phyloP scores from a whole-genome alignment of 2,888 invertebrate genomes.

The Drosophila mulleri region DNA sequence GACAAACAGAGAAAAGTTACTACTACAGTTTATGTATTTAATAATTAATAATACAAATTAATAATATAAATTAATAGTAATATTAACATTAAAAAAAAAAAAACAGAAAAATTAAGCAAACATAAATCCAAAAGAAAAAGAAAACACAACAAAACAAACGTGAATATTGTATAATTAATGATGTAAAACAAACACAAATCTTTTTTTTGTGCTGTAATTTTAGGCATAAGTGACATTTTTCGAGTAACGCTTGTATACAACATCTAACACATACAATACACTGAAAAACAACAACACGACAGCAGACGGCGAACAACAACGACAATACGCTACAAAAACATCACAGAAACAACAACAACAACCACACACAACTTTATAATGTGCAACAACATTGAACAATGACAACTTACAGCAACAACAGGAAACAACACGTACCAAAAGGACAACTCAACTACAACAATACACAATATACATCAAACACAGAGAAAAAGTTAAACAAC shows the following conservation, averaged over 20 bases:
- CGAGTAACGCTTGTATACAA: conserved; percentile 43
- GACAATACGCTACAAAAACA: conserved; percentile 7
- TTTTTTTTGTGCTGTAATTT: conserved; percentile 62
- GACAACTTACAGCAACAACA: not conserved
- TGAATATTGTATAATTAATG: conserved; percentile 46
- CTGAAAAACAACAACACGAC: not conserved
- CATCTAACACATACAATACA: conserved; percentile 10
- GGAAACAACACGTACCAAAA: not conserved
- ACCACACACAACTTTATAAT: not conserved
- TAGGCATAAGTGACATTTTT: conserved; percentile 49
- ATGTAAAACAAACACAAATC: conserved; percentile 31
- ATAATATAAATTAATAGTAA: conserved; percentile 31
- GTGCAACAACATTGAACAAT: not conserved
- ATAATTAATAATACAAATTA: conserved; percentile 57
- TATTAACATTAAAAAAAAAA: not conserved
- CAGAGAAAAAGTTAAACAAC: conserved; percentile 5
- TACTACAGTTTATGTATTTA: conserved; percentile 61
- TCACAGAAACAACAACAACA: not conserved
- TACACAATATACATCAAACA: not conserved
- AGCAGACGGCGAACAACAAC: not conserved
- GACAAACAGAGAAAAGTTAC: conserved; percentile 43
- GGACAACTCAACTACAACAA: not conserved
- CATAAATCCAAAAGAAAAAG: not conserved
- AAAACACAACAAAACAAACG: conserved; percentile 4
- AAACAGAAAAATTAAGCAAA: not conserved